phyloP scores from a whole-genome alignment of 2,888 invertebrate genomes.

The Philaethria dido region DNA sequence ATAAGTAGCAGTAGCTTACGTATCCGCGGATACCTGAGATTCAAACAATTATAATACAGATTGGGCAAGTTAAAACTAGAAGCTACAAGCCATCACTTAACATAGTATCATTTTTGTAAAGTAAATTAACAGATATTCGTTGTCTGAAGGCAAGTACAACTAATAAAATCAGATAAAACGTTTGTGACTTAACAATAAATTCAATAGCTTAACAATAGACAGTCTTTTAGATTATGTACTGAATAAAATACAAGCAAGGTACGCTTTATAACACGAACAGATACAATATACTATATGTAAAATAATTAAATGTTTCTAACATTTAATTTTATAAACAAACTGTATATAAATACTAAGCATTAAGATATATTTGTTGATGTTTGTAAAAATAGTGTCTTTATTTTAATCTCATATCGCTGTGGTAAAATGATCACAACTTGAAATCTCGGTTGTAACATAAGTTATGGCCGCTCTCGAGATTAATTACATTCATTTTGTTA shows the following conservation, averaged over 20 bases:
- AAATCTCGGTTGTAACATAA: constrained; percentile 26
- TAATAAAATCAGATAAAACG: constrained; percentile 71
- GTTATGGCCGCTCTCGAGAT: constrained; percentile 24
- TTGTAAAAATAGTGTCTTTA: constrained; percentile 23
- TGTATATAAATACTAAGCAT: constrained; percentile 30
- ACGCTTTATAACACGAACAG: constrained; percentile 48
- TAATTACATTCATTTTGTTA: constrained; percentile 15
- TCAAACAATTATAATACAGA: constrained; percentile 33
- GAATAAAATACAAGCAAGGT: constrained; percentile 58
- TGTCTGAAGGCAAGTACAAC: constrained; percentile 68
- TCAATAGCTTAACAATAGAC: constrained; percentile 80
- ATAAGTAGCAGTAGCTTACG: constrained; percentile 29
- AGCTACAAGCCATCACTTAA: constrained; percentile 38
- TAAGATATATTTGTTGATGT: constrained; percentile 28
- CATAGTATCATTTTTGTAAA: constrained; percentile 34
- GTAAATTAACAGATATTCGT: constrained; percentile 73
- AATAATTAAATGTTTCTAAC: constrained; percentile 38
- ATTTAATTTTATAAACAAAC: constrained; percentile 35
- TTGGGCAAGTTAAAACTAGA: constrained; percentile 33
- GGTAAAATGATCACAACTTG: constrained; percentile 24
- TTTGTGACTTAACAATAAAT: constrained; percentile 82
- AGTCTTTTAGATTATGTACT: constrained; percentile 79
- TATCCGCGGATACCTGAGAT: constrained; percentile 35
- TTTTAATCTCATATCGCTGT: constrained; percentile 17
- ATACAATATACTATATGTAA: constrained; percentile 33